Evolutionary conservation across 2,113 vertebrate genomes (phyloP), one percentile per base, ranked within the genome.

Genomic region (Lamprologus tigripictilis): DNA sequence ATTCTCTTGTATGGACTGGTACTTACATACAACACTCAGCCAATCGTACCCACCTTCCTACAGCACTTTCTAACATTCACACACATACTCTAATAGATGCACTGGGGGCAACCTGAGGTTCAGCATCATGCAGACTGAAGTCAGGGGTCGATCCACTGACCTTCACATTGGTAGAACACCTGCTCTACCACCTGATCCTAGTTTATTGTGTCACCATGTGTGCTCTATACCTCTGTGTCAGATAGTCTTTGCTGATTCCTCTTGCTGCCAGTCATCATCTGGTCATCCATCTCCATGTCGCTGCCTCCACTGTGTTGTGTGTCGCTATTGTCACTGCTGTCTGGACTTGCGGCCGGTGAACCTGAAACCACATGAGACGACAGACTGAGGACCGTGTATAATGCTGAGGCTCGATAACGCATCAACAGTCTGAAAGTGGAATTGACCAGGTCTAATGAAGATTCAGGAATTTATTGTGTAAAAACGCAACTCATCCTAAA

Each of bases 251-350:
- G 98, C 86, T 99, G 98, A 33, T 97, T 97, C 8, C 98, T 97
- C 93, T 99, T 99, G 79, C 97, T 96, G 90, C 98, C 96, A 40
- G 96, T 97, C 91, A 99, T 98, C 92, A 99, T 97, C 81, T 98
- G 98, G 8, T 99, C 98, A 53, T 99, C 98, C 98, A 99, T 99
- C 96, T 99, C 99, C 94, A 99, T 98, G 94, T 99, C 99, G 87
- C 98, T 99, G 88, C 97, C 98, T 73, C 98, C 98, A 82, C 99
- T 99, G 92, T 99, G 98, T 92, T 99, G 98, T 1, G 98, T 99
- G 95, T 99, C 99, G 54, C 98, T 99, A 95, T 99, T 99, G 95
- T 99, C 98, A 51, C 99, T 99, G 86, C 99, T 99, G 94, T 99
- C 98, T 9, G 99, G 99, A 81, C 99, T 99, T 76, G 97, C 98